Conservation (phyloP, 2,797 vertebrate genomes). For the Glossophaga mutica region DNA sequence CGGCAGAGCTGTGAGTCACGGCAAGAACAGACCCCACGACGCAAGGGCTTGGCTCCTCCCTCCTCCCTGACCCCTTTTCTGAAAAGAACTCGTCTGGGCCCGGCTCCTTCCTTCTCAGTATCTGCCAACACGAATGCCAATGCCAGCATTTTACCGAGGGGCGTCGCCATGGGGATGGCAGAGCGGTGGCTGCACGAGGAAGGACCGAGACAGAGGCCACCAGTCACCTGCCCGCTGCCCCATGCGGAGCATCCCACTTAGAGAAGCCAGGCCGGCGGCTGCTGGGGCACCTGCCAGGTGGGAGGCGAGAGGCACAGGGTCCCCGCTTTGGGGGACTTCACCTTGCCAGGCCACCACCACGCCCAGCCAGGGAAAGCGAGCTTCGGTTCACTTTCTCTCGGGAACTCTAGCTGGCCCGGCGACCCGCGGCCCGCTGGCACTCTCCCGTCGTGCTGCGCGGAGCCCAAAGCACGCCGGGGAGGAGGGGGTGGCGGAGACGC, state of each 20-base stretch:
- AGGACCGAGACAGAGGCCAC: background rate
- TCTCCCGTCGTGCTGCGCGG: background rate
- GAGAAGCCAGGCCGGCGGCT: background rate
- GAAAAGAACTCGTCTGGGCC: background rate
- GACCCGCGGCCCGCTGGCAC: background rate
- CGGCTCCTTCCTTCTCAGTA: background rate
- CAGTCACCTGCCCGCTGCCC: background rate
- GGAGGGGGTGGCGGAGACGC: background rate
- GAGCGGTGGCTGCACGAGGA: background rate
- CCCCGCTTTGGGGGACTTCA: rapidly evolving
- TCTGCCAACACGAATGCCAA: slow-evolving; percentile 57
- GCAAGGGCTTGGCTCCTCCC: background rate
- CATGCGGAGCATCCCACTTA: rapidly evolving
- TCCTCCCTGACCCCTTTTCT: background rate
- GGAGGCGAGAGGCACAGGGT: rapidly evolving
- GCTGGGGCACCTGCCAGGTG: background rate
- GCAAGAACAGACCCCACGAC: background rate
- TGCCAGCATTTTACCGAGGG: slow-evolving; percentile 40
- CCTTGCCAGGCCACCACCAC: rapidly evolving
- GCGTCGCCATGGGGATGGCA: slow-evolving; percentile 43
- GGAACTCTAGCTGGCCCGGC: background rate
- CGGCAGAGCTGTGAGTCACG: background rate
- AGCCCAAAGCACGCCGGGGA: background rate
- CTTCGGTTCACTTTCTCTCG: background rate
- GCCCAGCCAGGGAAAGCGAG: background rate